These are phyloP conservation scores for Syngnathus floridae DNA, from an alignment of 2,113 vertebrate species.

Conservation along the genomic window DNA sequence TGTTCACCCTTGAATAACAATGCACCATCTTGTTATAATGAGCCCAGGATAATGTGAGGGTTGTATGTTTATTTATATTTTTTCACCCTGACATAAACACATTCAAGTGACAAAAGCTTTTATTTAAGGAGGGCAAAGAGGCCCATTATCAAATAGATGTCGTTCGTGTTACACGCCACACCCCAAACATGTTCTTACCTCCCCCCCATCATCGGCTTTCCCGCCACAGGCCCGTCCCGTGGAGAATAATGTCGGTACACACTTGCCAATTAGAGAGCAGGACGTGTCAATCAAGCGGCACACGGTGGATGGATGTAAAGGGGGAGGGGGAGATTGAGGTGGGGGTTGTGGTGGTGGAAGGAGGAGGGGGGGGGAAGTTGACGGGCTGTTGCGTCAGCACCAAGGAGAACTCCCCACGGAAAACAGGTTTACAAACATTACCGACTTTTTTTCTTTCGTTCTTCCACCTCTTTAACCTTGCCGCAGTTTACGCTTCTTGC, in stretches of 20 bases:
- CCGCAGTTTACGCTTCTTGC: not conserved
- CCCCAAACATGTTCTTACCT: not conserved
- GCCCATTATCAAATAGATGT: not conserved
- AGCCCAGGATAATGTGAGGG: not conserved
- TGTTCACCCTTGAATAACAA: constrained; percentile 47
- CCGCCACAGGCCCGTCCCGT: constrained; percentile 38
- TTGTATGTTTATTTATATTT: not conserved
- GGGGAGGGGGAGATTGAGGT: constrained; percentile 15
- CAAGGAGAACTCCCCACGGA: constrained; percentile 52
- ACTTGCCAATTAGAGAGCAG: constrained; percentile 64
- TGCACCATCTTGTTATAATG: constrained; percentile 11
- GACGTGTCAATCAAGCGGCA: constrained; percentile 59
- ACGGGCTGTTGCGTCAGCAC: constrained; percentile 46
- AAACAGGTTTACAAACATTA: constrained; percentile 42
- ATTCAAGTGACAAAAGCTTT: constrained; percentile 1
- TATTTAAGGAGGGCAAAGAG: not conserved
- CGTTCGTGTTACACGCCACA: not conserved
- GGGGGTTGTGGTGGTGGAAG: not conserved
- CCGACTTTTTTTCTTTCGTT: constrained; percentile 8
- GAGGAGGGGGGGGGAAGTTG: not conserved
- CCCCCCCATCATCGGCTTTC: constrained; percentile 8
- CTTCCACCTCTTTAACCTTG: not conserved
- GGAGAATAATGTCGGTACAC: constrained; percentile 55
- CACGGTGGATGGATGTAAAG: constrained; percentile 30
- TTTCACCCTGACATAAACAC: not conserved